Conservation (phyloP, 2,797 vertebrate genomes). For the Carapus acus region DNA sequence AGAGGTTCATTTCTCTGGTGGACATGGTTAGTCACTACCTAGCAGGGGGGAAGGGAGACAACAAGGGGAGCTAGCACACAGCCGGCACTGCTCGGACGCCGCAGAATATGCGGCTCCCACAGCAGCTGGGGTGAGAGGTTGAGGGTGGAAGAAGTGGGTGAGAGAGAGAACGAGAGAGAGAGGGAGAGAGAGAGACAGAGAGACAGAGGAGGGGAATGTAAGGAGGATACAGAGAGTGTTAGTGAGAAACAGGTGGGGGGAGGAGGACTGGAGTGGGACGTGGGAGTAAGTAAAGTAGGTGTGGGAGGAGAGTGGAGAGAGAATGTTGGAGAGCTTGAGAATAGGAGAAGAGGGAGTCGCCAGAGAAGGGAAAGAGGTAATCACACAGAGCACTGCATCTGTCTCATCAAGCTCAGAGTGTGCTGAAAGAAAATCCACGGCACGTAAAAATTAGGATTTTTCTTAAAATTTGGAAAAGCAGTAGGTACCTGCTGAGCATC, state of each 20-base stretch:
- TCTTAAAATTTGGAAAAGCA: slow-evolving; percentile 2
- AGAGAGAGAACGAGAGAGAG: slow-evolving; percentile 26
- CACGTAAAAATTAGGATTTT: no score
- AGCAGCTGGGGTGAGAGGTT: slow-evolving; percentile 58
- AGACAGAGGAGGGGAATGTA: slow-evolving; percentile 16
- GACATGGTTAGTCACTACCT: slow-evolving; percentile 84
- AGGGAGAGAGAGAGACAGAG: not conserved
- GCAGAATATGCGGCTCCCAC: slow-evolving; percentile 58
- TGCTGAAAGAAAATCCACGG: slow-evolving; percentile 6
- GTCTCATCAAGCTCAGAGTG: slow-evolving; percentile 34
- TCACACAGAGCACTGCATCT: slow-evolving; percentile 48
- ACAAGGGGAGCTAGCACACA: slow-evolving; percentile 79
- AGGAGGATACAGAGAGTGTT: slow-evolving; percentile 28
- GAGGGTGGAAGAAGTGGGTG: slow-evolving; percentile 30
- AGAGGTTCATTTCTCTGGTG: slow-evolving; percentile 77
- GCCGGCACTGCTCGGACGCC: slow-evolving; percentile 69
- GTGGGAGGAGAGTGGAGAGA: slow-evolving; percentile 6
- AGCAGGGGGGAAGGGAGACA: slow-evolving; percentile 79
- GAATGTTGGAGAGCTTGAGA: slow-evolving; percentile 11
- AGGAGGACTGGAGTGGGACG: slow-evolving; percentile 18
- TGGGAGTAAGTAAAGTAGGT: slow-evolving; percentile 12
- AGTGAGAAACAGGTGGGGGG: slow-evolving; percentile 28
- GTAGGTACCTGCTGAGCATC: no score
- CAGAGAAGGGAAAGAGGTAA: no score
- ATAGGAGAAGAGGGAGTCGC: slow-evolving; percentile 23